A percentile compares a stretch with the other conserved stretches of the same genome.
Evolutionary conservation across 2,113 vertebrate species (phyloP).

Genomic region (Cyrtonyx montezumae): DNA sequence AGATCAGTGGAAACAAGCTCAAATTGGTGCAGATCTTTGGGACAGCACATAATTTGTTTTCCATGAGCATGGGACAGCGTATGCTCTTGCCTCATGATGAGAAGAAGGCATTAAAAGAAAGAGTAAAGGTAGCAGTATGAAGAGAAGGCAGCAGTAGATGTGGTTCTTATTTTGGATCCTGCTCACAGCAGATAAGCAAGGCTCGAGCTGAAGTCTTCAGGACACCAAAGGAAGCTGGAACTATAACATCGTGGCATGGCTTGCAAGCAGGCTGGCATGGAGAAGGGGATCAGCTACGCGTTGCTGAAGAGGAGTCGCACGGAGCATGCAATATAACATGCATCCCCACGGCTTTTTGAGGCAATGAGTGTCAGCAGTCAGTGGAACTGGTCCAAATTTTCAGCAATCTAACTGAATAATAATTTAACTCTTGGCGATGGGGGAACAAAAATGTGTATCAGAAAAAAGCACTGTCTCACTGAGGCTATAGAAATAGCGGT

Average conservation of each 20-base stretch:
- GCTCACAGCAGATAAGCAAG: slow-evolving; percentile 52
- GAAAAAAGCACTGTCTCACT: background rate
- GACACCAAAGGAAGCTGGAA: slow-evolving; percentile 54
- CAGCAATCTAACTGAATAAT: background rate
- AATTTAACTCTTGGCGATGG: background rate
- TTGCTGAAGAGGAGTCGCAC: slow-evolving; percentile 38
- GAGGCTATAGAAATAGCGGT: background rate
- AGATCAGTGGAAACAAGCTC: background rate
- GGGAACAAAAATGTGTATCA: background rate
- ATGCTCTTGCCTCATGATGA: background rate
- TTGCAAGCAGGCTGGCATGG: slow-evolving; percentile 1
- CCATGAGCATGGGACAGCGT: background rate
- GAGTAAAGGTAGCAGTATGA: slow-evolving; percentile 23
- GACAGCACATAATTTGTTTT: slow-evolving; percentile 13
- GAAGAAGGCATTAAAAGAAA: slow-evolving; percentile 31
- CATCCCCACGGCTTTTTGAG: slow-evolving; percentile 17
- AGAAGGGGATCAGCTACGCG: slow-evolving; percentile 15
- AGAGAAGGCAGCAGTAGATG: slow-evolving; percentile 26
- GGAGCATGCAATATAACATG: slow-evolving; percentile 23
- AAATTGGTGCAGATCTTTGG: background rate
- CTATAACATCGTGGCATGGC: background rate
- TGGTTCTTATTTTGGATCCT: slow-evolving; percentile 57
- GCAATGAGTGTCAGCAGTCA: background rate
- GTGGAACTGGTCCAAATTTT: slow-evolving; percentile 33
- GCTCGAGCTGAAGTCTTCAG: slow-evolving; percentile 43